A percentile compares a stretch with the other conserved stretches of the same genome.
These are phyloP conservation scores for Archilochus colubris DNA, from an alignment of 2,113 vertebrate species.

Conservation along the genomic window DNA sequence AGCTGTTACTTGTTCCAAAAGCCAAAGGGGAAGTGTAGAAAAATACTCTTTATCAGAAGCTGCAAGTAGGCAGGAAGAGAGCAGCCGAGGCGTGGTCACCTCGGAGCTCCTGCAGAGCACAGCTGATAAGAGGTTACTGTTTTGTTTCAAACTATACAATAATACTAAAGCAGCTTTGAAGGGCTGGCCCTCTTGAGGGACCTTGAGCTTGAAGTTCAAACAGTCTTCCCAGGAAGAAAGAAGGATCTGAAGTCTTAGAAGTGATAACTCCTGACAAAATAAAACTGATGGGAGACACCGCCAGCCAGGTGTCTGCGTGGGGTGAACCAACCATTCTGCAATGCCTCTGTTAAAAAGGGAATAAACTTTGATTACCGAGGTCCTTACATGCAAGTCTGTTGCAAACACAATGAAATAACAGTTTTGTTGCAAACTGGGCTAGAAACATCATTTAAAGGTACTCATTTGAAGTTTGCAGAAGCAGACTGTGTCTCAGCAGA, in stretches of 20 bases:
- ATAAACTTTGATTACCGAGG: neutral
- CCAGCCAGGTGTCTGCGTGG: neutral
- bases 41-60: constrained; percentile 49
- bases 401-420: neutral
- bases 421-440: neutral
- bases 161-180: neutral
- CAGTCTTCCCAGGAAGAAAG: neutral
- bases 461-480: neutral
- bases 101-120: neutral
- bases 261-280: neutral
- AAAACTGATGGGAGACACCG: neutral
- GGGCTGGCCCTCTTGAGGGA: neutral
- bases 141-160: neutral
- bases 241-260: neutral
- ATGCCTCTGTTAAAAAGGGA: neutral
- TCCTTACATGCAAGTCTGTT: neutral
- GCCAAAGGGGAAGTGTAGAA: neutral
- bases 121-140: constrained; percentile 39
- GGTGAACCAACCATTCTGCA: neutral
- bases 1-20: neutral
- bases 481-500: neutral
- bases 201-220: neutral
- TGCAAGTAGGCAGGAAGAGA: neutral
- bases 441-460: neutral
- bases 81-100: neutral